Evolutionary conservation across 1,140 invertebrate genomes (phyloP).

Genomic region (Belonocnema kinseyi): DNA sequence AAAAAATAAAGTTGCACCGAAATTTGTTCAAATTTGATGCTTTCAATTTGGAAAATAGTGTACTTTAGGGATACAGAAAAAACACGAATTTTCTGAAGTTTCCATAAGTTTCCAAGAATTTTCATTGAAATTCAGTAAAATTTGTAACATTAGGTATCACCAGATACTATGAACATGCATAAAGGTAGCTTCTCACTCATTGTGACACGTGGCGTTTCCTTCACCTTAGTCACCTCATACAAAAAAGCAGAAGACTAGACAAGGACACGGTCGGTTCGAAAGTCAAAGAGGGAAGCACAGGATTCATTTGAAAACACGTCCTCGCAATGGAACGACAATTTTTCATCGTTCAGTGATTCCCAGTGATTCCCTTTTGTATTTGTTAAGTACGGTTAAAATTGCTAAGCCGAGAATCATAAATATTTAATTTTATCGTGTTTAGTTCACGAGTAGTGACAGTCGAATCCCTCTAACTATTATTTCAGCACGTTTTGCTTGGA

Average conservation of each 20-base stretch:
- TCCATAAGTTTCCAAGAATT: background rate
- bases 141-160: background rate
- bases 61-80: no score
- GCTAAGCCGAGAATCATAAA: no score
- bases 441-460: no score
- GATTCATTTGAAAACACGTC: background rate
- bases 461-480: no score
- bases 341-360: background rate
- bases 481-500: no score
- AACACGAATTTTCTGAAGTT: no score
- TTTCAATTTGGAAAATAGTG: no score
- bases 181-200: background rate
- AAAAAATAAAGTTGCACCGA: no score
- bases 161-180: constrained; percentile 13
- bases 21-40: no score
- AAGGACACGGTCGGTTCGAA: constrained; percentile 10
- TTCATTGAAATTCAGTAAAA: background rate
- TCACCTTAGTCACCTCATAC: constrained; percentile 33
- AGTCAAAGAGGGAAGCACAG: background rate
- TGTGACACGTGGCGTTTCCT: constrained; percentile 39
- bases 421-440: no score
- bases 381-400: no score
- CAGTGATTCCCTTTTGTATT: background rate
- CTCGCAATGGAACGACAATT: background rate
- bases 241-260: constrained; percentile 29